These are phyloP conservation scores for Atractosteus spatula DNA, from an alignment of 2,113 vertebrate species.

Conservation along the genomic window DNA sequence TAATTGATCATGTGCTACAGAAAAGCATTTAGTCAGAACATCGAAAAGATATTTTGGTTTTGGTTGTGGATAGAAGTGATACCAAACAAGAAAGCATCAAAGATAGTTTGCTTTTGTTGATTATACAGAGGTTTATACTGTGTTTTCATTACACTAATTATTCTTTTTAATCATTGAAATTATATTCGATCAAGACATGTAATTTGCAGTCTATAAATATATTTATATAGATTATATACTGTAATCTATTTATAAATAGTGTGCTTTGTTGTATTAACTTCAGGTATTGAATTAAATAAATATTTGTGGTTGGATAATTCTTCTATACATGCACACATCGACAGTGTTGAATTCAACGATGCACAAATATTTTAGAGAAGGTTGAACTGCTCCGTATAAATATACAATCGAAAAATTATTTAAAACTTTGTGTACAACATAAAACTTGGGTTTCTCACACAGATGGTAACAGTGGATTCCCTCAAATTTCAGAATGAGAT, in stretches of 20 bases:
- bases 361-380: too few species aligned
- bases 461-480: too few species aligned
- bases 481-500: too few species aligned
- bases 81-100: neutral
- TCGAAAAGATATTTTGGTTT: neutral
- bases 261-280: too few species aligned
- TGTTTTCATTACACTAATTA: slow-evolving; percentile 2
- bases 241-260: neutral
- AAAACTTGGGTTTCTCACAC: too few species aligned
- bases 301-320: too few species aligned
- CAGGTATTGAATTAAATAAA: neutral
- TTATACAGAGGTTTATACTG: slow-evolving; percentile 1
- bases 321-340: too few species aligned
- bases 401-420: too few species aligned
- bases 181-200: slow-evolving; percentile 2
- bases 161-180: neutral
- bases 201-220: slow-evolving; percentile 1
- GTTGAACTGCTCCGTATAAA: too few species aligned
- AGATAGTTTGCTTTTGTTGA: neutral
- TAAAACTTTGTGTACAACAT: too few species aligned
- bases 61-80: neutral
- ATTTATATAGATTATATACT: too few species aligned
- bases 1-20: neutral
- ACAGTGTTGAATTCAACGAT: too few species aligned
- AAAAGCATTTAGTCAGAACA: neutral